Base-by-base conservation (phyloP, 2,797 vertebrate species). In the Limosa lapponica region DNA sequence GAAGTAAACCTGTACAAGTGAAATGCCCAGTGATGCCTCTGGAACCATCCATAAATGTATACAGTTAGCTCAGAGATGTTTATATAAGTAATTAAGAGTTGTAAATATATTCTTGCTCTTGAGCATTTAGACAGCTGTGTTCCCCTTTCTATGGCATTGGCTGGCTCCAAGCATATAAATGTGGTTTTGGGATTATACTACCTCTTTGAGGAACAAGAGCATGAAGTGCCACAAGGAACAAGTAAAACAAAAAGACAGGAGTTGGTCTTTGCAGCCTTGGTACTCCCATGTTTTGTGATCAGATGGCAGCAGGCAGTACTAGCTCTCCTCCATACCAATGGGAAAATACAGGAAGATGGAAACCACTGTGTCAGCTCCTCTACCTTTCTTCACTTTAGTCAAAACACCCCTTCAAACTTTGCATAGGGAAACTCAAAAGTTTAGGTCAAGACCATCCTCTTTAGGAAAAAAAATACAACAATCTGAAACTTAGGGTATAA, bases 241-340 rank as follows among this genome's bases (percentile, higher is more conserved):
- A 46, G 16, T 10, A 19, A 61, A 84, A 57, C 10, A 18, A 28
- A 22, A 57, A 66, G n/a, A 54, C 4, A 4, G 28, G n/a, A 37
- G 18, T 3, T 41, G 27, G 36, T n/a, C 9, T 71, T 88, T 81
- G 48, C 16, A 59, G 23, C 57, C 25, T 52, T 32, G 10, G 10
- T 24, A 11, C 6, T 72, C 25, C 82, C 10, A 18, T 2, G 16
- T 1, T 9, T n/a, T 2, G 4, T 5, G 22, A 13, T 34, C 3
- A 1, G 44, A 27, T 11, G 10, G 44, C 57, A 91, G 70, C 69
- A 75, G 2, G 7, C 39, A 84, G 24, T 44, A 66, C 4, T 13
- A 2, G 3, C 36, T 44, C 17, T 12, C 43, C 20, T 30, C 6
- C 10, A 7, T 2, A 14, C 16, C 41, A 32, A 3, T 1, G 4